These are phyloP conservation scores for Euclidia mi DNA, from an alignment of 2,888 invertebrate genomes.

Conservation along the genomic window DNA sequence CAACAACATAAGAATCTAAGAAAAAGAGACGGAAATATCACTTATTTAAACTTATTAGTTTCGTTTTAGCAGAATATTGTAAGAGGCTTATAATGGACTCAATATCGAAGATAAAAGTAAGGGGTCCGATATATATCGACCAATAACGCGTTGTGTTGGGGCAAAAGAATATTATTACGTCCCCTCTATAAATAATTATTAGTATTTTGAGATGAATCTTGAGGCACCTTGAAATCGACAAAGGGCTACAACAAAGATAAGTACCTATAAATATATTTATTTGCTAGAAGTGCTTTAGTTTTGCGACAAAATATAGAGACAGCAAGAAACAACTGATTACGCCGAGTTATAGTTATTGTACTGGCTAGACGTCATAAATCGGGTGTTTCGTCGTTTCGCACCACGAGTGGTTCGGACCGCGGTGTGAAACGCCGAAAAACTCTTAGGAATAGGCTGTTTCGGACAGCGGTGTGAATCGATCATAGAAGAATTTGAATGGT, in stretches of 20 bases:
- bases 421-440: too few relatives aligned
- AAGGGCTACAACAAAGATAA: slow-evolving; percentile 28
- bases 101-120: slow-evolving; percentile 30
- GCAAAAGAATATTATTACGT: slow-evolving; percentile 66
- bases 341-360: slow-evolving; percentile 1
- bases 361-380: slow-evolving; percentile 13
- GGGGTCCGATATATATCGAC: slow-evolving; percentile 37
- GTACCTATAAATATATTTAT: slow-evolving; percentile 12
- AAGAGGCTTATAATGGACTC: slow-evolving; percentile 32
- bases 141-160: slow-evolving; percentile 60
- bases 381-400: too few relatives aligned
- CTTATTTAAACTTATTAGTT: slow-evolving; percentile 26
- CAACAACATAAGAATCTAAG: slow-evolving; percentile 36
- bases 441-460: too few relatives aligned
- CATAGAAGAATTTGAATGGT: too few relatives aligned
- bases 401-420: too few relatives aligned
- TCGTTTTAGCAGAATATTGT: slow-evolving; percentile 36
- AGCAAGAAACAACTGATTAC: not conserved
- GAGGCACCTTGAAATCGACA: slow-evolving; percentile 51
- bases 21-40: slow-evolving; percentile 13
- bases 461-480: too few relatives aligned
- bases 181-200: slow-evolving; percentile 81
- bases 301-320: too few relatives aligned
- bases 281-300: slow-evolving; percentile 21
- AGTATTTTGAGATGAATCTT: slow-evolving; percentile 77